Evolutionary conservation across 2,113 vertebrate species (phyloP), one percentile per base, ranked within the genome.

Genomic region (Cricetomys ansorgei): DNA sequence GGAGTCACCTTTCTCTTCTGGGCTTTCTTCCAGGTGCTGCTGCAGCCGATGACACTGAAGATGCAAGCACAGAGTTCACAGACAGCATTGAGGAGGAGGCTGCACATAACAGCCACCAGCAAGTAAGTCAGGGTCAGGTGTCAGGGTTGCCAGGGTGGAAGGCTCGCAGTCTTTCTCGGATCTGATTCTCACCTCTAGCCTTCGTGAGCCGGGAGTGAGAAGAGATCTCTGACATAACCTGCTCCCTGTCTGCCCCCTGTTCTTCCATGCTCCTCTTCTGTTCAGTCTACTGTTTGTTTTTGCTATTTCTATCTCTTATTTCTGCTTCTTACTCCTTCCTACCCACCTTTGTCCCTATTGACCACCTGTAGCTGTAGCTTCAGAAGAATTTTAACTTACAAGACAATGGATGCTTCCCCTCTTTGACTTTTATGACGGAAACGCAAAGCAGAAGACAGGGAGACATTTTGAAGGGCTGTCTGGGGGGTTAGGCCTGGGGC

Each of bases 61-160:
- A 98, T 40, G 67, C 94, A 5, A 98, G 97, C 96, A 98, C 98
- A 25, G 98, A 98, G 83, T 99, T 98, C 96, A 98, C 98, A 0
- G 97, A 98, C 95, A 99, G 98, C 67, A 95, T 97, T 0, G 98
- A 99, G 91, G 98, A 99, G 89, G 99, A 99, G 97, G 98, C 98
- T 53, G 94, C 92, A 3, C 97, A 72, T 2, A 31, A 96, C 40
- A 89, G 96, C 94, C 89, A 97, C 91, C 97, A 94, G 77, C 98
- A 99, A 62, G 99, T 99, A 97, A 91, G 97, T 95, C 64, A 21
- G 1, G 27, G 91, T 80, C 81, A 94, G 92, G 70, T 16, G 27
- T 81, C 9, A 43, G 92, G 84, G 65, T 5, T n/a, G 76, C 86
- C 55, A 9, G 95, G 88, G 85, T 34, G 88, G 80, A 40, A 29